These are phyloP conservation scores for Phyllotis vaccarum DNA, from an alignment of 2,797 vertebrate genomes.

Conservation along the genomic window DNA sequence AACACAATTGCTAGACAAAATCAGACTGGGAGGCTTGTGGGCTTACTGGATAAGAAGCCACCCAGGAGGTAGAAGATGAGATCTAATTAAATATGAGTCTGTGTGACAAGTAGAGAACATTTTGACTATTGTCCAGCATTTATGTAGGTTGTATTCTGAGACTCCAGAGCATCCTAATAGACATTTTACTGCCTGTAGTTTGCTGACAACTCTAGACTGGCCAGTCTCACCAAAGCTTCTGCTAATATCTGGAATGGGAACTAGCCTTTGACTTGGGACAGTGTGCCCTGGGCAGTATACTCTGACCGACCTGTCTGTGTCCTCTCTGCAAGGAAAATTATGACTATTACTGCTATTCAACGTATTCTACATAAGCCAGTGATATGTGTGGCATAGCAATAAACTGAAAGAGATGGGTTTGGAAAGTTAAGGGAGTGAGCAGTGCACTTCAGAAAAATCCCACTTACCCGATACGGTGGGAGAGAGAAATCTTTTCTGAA, in stretches of 20 bases:
- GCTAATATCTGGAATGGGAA: neutral
- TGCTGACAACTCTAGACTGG: neutral
- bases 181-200: neutral
- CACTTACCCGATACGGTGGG: neutral
- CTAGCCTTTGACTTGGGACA: rapidly evolving
- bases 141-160: neutral
- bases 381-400: rapidly evolving
- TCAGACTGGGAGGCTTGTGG: neutral
- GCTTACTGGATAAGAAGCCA: neutral
- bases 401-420: rapidly evolving
- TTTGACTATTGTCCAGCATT: neutral
- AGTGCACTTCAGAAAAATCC: rapidly evolving
- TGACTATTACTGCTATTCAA: neutral
- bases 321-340: neutral
- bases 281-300: rapidly evolving
- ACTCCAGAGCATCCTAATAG: neutral
- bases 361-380: neutral
- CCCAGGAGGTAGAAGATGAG: neutral
- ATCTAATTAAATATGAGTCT: neutral
- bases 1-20: neutral
- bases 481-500: neutral
- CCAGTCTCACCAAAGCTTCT: neutral
- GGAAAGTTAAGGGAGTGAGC: neutral
- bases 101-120: neutral
- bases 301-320: neutral